Evolutionary conservation across 2,113 vertebrate genomes (phyloP), one percentile per base, ranked within the genome.

Genomic region (Salvelinus fontinalis): DNA sequence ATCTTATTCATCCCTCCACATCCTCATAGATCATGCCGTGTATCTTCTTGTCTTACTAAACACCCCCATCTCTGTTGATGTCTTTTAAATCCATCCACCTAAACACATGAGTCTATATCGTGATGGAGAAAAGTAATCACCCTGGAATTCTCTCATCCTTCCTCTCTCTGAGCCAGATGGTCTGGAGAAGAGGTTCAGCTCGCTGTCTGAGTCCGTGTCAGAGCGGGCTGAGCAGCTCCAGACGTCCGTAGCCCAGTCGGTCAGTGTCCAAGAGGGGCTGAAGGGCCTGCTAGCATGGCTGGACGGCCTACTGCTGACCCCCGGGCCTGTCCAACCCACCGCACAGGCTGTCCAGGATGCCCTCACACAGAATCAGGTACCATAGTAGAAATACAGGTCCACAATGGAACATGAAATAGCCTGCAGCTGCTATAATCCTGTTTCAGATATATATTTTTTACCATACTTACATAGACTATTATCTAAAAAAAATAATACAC

Each of bases 201-300:
- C 86, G 59, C 94, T 99, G 24, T 97, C 95, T 0, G 84, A 87
- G 12, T 94, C 91, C 4, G 93, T 97, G 78, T 94, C 94, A 0
- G 92, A 95, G 54, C 95, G 94, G 31, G 95, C 97, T 0, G 93
- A 97, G 80, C 91, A 96, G 83, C 94, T 99, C 72, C 97, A 99
- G 91, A 98, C 97, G 57, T 94, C 96, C 24, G 95, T 98, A 1
- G 96, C 97, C 13, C 98, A 96, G 84, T 98, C 97, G 1, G 95
- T 97, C 87, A 99, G 95, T 0, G 97, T 97, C 39, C 97, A 99
- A 86, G 97, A 99, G 86, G 95, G 96, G 4, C 91, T 99, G 77
- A 96, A 95, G 84, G 94, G 89, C 79, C 93, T 99, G 75, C 84
- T 97, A 0, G 89, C 94, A 76, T 97, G 97, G 2, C 90, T 99